phyloP scores from a whole-genome alignment of 2,113 vertebrate species.

The Lycocorax pyrrhopterus region DNA sequence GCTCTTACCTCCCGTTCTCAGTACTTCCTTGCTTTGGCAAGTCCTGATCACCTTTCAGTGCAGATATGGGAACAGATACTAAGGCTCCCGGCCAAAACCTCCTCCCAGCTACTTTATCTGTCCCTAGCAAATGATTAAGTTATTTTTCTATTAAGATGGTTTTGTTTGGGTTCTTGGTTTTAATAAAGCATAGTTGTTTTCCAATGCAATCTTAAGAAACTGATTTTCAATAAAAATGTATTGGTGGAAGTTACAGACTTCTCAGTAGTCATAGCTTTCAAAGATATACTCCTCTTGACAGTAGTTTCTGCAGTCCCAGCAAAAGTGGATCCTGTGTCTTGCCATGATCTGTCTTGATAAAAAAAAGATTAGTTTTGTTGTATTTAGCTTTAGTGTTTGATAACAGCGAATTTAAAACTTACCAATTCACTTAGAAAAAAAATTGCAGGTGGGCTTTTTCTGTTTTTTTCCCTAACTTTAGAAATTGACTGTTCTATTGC shows the following conservation, averaged over 20 bases:
- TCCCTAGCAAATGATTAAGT: background rate
- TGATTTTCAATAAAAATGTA: background rate
- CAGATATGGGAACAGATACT: background rate
- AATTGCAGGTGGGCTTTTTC: fast-evolving
- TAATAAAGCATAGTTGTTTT: background rate
- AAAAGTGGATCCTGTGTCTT: background rate
- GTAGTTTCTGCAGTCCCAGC: background rate
- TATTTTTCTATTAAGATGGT: background rate
- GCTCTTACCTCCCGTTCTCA: background rate
- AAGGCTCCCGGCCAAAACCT: background rate
- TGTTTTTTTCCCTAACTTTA: background rate
- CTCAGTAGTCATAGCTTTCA: background rate
- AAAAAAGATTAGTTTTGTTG: background rate
- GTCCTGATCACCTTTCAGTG: background rate
- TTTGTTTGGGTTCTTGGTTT: background rate
- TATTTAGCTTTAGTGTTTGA: background rate
- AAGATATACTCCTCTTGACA: background rate
- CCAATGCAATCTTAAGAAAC: background rate
- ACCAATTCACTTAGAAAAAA: background rate
- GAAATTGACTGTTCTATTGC: background rate
- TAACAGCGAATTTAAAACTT: background rate
- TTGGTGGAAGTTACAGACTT: background rate
- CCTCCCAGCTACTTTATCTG: background rate
- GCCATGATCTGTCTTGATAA: background rate
- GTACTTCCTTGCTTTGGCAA: background rate